phyloP scores from a whole-genome alignment of 2,888 invertebrate species.

The Pasiphila rectangulata region DNA sequence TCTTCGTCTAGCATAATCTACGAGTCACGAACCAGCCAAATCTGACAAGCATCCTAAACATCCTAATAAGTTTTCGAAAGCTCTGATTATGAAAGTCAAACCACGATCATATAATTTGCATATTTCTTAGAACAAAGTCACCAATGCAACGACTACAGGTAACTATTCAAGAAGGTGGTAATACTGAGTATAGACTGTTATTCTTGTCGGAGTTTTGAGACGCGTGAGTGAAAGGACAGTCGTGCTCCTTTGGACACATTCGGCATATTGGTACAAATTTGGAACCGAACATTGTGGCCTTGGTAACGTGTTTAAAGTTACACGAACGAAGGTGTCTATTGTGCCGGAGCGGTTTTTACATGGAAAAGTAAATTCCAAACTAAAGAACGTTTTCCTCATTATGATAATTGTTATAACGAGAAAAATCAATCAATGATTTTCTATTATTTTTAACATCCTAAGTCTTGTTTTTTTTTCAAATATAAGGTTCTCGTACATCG shows the following conservation, averaged over 20 bases:
- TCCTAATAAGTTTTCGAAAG: no score
- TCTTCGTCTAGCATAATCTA: no score
- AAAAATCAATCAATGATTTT: no score
- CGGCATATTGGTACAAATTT: conserved; percentile 32
- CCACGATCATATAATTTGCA: conserved; percentile 3
- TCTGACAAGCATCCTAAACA: background rate
- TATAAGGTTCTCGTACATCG: no score
- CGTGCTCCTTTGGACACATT: conserved; percentile 16
- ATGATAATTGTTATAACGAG: no score
- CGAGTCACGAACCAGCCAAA: background rate
- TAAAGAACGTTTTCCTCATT: no score
- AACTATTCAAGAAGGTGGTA: conserved; percentile 2
- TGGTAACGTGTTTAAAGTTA: conserved; percentile 1
- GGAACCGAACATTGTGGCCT: conserved; percentile 18
- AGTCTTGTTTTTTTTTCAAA: no score
- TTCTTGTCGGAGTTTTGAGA: conserved; percentile 41
- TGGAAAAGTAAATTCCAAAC: no score
- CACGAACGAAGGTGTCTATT: background rate
- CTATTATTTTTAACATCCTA: no score
- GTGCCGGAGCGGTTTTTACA: no score
- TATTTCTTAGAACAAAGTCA: conserved; percentile 2
- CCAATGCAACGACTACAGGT: background rate
- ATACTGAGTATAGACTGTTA: conserved; percentile 5
- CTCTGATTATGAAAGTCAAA: background rate
- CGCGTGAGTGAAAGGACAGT: conserved; percentile 56